These are phyloP conservation scores for Monopis laevigella DNA, from an alignment of 2,888 invertebrate species.

Conservation along the genomic window DNA sequence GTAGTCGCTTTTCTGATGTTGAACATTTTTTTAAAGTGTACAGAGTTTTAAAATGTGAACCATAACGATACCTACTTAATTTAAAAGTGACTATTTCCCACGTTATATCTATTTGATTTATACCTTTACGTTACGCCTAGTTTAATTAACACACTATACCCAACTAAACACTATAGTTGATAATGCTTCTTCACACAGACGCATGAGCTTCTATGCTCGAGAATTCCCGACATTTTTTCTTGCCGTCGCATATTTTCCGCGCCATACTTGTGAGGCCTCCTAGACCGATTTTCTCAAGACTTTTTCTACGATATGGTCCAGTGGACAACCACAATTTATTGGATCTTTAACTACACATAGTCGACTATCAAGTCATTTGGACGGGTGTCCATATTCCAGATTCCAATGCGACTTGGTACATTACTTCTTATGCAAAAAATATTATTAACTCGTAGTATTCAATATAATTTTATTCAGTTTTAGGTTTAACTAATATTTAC, in stretches of 20 bases:
- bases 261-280: slow-evolving; percentile 25
- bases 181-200: slow-evolving; percentile 5
- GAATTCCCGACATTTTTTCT: slow-evolving; percentile 31
- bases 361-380: slow-evolving; percentile 38
- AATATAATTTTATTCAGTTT: no score
- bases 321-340: slow-evolving; percentile 4
- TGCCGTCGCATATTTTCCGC: slow-evolving; percentile 25
- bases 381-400: slow-evolving; percentile 45
- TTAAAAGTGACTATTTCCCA: no score
- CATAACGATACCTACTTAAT: no score
- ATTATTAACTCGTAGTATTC: no score
- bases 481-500: no score
- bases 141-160: slow-evolving; percentile 11
- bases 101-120: slow-evolving; percentile 2
- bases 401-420: no score
- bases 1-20: no score
- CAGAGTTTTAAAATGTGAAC: no score
- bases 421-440: no score
- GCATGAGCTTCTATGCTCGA: slow-evolving; percentile 4
- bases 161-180: slow-evolving; percentile 7
- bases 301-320: slow-evolving; percentile 7
- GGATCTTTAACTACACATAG: slow-evolving; percentile 1
- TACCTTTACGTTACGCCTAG: slow-evolving; percentile 12
- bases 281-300: slow-evolving; percentile 6
- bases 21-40: no score